A percentile compares a stretch with the other conserved stretches of the same genome.
These are phyloP conservation scores for Hypothenemus hampei DNA, from an alignment of 1,140 invertebrate species.

Conservation along the genomic window DNA sequence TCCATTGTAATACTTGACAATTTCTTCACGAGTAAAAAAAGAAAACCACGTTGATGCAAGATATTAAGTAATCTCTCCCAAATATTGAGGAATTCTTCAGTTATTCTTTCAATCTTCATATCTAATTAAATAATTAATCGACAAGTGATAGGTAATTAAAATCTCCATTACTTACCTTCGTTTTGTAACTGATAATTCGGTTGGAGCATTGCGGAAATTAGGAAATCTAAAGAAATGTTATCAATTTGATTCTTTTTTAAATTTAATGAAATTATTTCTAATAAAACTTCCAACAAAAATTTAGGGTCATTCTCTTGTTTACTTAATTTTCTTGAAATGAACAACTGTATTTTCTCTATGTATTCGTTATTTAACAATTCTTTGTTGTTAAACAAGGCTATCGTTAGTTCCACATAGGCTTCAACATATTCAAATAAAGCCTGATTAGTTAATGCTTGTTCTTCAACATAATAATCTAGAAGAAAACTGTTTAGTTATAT, in stretches of 20 bases:
- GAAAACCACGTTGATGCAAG: constrained; percentile 21
- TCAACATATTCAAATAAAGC: constrained; percentile 1
- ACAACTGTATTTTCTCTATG: constrained; percentile 3
- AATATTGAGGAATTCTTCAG: constrained; percentile 18
- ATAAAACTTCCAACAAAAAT: constrained; percentile 11
- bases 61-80: constrained; percentile 31
- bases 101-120: constrained; percentile 16
- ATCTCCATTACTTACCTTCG: background rate
- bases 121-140: background rate
- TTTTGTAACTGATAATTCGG: constrained; percentile 3
- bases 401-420: constrained; percentile 15
- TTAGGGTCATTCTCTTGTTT: constrained; percentile 3
- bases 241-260: background rate
- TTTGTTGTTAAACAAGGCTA: constrained; percentile 10
- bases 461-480: constrained; percentile 17
- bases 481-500: too few species aligned
- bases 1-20: constrained; percentile 21
- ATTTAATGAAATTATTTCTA: constrained; percentile 17
- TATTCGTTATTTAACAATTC: constrained; percentile 8
- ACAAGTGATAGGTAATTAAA: background rate
- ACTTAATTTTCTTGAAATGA: constrained; percentile 11
- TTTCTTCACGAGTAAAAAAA: constrained; percentile 23
- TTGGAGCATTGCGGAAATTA: constrained; percentile 12
- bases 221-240: constrained; percentile 2
- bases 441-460: constrained; percentile 1